Base-by-base conservation (phyloP, 2,888 invertebrate genomes). In the Neoaliturus tenellus region DNA sequence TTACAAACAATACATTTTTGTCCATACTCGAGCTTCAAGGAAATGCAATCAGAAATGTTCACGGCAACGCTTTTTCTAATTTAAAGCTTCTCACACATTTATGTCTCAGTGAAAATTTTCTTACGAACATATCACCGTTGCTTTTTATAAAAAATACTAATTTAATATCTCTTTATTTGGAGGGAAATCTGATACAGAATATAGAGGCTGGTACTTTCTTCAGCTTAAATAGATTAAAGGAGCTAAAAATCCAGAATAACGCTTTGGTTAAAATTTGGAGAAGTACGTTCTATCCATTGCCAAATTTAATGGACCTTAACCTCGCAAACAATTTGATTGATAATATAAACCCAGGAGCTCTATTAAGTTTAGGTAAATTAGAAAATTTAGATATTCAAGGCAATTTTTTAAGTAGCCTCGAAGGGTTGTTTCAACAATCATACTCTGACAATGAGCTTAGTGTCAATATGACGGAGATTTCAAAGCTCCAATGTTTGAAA, bases 371-470 rank as follows among this genome's bases (percentile, higher is more conserved):
- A 67, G 93, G 93, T 89, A 95, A 93, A 89, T 92, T 98, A 84
- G 96, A 96, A 89, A 97, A 97, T 89, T 94, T 98, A 84, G 97
- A 97, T 91, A 92, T 98, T 86, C 96, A 97, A 89, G 95, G 96
- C 80, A 98, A 98, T 90, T 92, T 93, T 48, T 91, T 98, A 62
- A 93, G 94, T 0, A 94, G 94, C 39, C 92, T 97, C 23, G 96
- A 95, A 44, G 96, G 97, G 89, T 94, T 97, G 62, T 96, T 97
- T 88, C 94, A 95, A 84, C 94, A 95, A 87, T 93, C 95, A 0
- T 86, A 87, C 6, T 95, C 96, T 0, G 91, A 97, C 87, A 94
- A 96, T 3, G 96, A 96, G 2, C 95, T 96, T 87, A 96, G 96
- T 89, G 91, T 97, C 48, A 95, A 96, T 90, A 93, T 94, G 84